Percentiles rank a stretch among this genome's conserved stretches.
These are phyloP conservation scores for Lycodopsis pacificus DNA, from an alignment of 2,797 vertebrate genomes.

Conservation along the genomic window DNA sequence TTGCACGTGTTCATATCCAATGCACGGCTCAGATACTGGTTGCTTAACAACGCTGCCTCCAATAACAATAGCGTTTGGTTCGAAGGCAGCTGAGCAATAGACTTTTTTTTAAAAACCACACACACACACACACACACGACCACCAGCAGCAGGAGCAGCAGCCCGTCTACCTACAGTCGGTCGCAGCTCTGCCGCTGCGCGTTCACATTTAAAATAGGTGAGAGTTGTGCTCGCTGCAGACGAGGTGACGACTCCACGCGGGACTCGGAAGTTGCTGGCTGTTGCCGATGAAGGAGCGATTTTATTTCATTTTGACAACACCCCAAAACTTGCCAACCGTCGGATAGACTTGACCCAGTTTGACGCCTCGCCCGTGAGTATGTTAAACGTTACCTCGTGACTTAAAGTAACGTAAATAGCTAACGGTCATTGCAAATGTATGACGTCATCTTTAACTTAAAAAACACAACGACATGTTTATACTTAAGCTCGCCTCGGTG, in stretches of 20 bases:
- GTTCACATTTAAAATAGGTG: not conserved
- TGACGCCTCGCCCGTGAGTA: too few relatives aligned
- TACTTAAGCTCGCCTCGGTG: not conserved
- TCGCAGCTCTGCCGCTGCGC: not conserved
- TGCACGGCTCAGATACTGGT: slow-evolving; percentile 66
- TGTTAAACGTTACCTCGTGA: not conserved
- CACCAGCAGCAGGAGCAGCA: slow-evolving; percentile 10
- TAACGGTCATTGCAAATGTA: too few relatives aligned
- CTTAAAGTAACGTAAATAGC: not conserved
- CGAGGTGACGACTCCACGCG: not conserved
- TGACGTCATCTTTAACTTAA: not conserved
- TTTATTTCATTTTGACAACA: not conserved
- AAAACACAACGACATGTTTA: not conserved
- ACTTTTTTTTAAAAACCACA: slow-evolving; percentile 76
- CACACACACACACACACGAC: slow-evolving; percentile 4
- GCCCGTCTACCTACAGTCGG: not conserved
- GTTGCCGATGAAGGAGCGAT: not conserved
- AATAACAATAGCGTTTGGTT: slow-evolving; percentile 73
- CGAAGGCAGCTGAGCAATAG: slow-evolving; percentile 20
- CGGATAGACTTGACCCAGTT: too few relatives aligned
- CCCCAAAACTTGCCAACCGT: slow-evolving; percentile 3
- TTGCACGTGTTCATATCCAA: slow-evolving; percentile 64
- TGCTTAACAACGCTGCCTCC: slow-evolving; percentile 74
- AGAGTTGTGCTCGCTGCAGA: not conserved
- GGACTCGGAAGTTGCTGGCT: not conserved